These are phyloP conservation scores for Notocelia uddmanniana DNA, from an alignment of 2,888 invertebrate species.

Conservation along the genomic window DNA sequence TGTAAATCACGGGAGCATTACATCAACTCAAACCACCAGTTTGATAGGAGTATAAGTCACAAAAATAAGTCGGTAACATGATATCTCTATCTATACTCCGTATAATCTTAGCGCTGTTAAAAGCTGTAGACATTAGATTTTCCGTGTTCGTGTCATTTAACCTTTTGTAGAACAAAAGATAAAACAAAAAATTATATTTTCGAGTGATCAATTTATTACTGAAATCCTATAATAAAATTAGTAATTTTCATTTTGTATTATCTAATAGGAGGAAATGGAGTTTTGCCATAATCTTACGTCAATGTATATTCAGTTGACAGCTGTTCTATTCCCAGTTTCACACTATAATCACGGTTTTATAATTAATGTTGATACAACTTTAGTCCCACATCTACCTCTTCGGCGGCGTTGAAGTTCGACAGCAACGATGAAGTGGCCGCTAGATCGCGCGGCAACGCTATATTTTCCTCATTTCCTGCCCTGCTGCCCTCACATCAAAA, in stretches of 20 bases:
- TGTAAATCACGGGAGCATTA: too few relatives aligned
- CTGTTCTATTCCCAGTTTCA: too few relatives aligned
- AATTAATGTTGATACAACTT: background rate
- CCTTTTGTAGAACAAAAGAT: background rate
- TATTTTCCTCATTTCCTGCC: slow-evolving; percentile 55
- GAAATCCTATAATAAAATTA: background rate
- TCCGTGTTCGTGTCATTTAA: background rate
- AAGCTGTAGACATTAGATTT: background rate
- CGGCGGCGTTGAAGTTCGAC: slow-evolving; percentile 1
- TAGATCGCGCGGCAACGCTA: slow-evolving; percentile 36
- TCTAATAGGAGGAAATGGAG: too few relatives aligned
- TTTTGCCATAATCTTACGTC: too few relatives aligned
- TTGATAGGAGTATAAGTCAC: too few relatives aligned
- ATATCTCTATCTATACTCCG: too few relatives aligned
- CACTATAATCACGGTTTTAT: too few relatives aligned
- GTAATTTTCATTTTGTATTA: background rate
- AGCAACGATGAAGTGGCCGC: slow-evolving; percentile 36
- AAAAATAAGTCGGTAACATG: too few relatives aligned
- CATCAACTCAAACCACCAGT: too few relatives aligned
- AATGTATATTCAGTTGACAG: too few relatives aligned
- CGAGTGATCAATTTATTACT: background rate
- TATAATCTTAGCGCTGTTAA: too few relatives aligned
- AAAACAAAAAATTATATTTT: background rate
- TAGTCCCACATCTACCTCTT: slow-evolving; percentile 19
- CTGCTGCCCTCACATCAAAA: slow-evolving; percentile 55